Evolutionary conservation across 2,797 vertebrate species (phyloP), one percentile per base, ranked within the genome.

Genomic region (Tragelaphus oryx): DNA sequence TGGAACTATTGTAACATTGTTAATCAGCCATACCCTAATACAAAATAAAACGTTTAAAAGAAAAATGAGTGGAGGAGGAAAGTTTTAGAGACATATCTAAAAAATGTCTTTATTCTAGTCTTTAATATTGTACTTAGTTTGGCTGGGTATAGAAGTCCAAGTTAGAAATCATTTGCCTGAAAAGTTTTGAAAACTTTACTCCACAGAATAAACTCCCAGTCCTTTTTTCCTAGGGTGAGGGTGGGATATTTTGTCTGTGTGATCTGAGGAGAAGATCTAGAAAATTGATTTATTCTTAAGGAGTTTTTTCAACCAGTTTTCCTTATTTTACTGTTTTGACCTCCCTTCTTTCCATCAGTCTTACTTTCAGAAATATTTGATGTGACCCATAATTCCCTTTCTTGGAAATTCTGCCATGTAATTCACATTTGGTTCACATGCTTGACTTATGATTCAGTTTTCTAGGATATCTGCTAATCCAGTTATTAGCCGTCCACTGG

Each of bases 41-140:
- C 68, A 71, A 26, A 71, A 41, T 41, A 71, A 41, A 41, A 41
- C 8, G 6, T 13, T 71, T 71, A 71, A 71, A 12, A 6, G 10
- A 5, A 71, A 71, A 71, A 68, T 22, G 8, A 74, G 33, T 28
- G 3, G 14, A 17, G 16, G 33, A 82, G 46, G 11, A 74, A 74
- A 44, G 37, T 79, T 79, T 87, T 52, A 82, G 33, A 74, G 62
- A 75, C 10, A 3, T 59, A 22, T 55, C 16, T 86, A 24, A 74
- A 74, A 59, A 41, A 17, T 60, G 2, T 52, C 50, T 81, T 74
- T 41, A 82, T 88, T 88, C 17, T 52, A 60, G 26, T 8, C n/a
- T 50, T 92, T 81, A 71, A 33, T 41, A 81, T 59, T 71, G 24
- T 87, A 50, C 4, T 20, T 93, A 87, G 52, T 81, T 93, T 93